Percentiles rank a stretch among this genome's conserved stretches.
phyloP scores from a whole-genome alignment of 30 jellyfish, hydroid and myxozoan species.

The Turritopsis rubra region DNA sequence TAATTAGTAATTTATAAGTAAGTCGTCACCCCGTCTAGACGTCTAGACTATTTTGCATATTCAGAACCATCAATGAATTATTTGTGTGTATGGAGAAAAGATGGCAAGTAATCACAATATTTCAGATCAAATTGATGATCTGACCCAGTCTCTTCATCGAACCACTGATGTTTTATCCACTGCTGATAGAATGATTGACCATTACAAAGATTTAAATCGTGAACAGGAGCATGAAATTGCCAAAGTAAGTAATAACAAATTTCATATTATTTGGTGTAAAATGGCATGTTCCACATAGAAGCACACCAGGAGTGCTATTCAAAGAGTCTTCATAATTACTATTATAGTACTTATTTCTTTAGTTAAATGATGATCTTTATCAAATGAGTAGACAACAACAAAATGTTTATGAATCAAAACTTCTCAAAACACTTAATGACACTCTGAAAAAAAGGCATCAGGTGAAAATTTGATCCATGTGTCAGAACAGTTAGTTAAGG shows the following conservation, averaged over 20 bases:
- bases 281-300: too few species aligned
- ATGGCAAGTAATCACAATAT: slow-evolving; percentile 10
- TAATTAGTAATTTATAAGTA: too few species aligned
- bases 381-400: neutral
- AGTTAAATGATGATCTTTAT: neutral
- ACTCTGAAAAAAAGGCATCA: neutral
- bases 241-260: too few species aligned
- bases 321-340: too few species aligned
- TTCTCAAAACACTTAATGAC: neutral
- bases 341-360: too few species aligned
- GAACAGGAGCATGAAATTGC: slow-evolving; percentile 87
- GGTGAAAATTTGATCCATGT: too few species aligned
- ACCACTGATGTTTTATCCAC: slow-evolving; percentile 78
- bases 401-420: neutral
- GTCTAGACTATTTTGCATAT: too few species aligned
- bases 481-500: too few species aligned
- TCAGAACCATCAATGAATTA: neutral
- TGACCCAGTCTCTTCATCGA: slow-evolving; percentile 73
- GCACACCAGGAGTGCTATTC: too few species aligned
- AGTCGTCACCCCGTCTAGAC: too few species aligned
- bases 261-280: too few species aligned
- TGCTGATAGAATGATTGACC: slow-evolving; percentile 92
- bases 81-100: neutral
- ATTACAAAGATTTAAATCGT: slow-evolving; percentile 64
- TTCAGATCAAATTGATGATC: slow-evolving; percentile 64